Evolutionary conservation across 2,797 vertebrate species (phyloP), one percentile per base, ranked within the genome.

Genomic region (Sebastes aleutianus): DNA sequence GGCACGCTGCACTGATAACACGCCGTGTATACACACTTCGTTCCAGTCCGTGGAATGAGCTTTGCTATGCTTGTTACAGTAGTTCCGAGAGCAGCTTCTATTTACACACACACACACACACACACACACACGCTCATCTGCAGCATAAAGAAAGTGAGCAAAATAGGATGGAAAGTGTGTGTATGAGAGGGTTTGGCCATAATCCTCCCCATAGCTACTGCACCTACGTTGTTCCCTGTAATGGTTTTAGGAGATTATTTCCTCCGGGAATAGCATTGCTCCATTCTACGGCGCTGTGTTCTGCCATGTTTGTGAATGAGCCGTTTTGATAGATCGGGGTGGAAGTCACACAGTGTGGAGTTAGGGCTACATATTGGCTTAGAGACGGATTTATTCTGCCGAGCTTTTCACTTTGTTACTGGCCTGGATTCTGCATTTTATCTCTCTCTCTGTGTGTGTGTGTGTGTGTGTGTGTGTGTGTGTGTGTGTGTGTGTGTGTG

Each of bases 171-270:
- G 29, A 69, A 29, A 43, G 29, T 81, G 20, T 79, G 32, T n/a
- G n/a, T n/a, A n/a, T n/a, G n/a, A n/a, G n/a, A n/a, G n/a, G n/a
- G n/a, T 22, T 77, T 74, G 72, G 79, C 65, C 77, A 73, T 95
- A 95, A 96, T 94, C 94, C 89, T 85, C 87, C 88, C 84, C 73
- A 69, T 85, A 91, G 91, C 90, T 84, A 88, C 86, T 80, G 91
- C 92, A 92, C 93, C 88, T 94, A 89, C 85, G 87, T 95, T 93
- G 91, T 94, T 94, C 88, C 84, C 79, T n/a, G 84, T 95, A 95
- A 96, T 95, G 94, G 91, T 94, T 94, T 95, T 95, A 95, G 88
- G 85, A 92, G 94, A 96, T 96, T 95, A 95, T 93, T 93, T 93
- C 85, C 82, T 89, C 88, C 74, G 78, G 83, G 89, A 95, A 95